phyloP scores from a whole-genome alignment of 1,140 invertebrate species.

The Zaprionus ghesquierei region DNA sequence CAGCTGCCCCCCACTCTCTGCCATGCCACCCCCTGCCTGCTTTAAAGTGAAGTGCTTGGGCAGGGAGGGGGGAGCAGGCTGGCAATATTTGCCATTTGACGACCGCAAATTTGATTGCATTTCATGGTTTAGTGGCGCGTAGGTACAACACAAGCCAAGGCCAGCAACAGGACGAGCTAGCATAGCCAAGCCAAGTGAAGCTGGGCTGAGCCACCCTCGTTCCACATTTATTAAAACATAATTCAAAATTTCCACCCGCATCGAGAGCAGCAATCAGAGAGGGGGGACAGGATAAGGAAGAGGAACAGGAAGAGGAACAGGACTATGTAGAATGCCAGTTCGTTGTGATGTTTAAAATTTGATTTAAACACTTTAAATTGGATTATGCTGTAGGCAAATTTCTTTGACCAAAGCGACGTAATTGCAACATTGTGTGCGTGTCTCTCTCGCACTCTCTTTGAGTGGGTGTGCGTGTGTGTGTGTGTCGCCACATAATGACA shows the following conservation, averaged over 20 bases:
- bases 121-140: slow-evolving; percentile 76
- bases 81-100: slow-evolving; percentile 80
- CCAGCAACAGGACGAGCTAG: slow-evolving; percentile 28
- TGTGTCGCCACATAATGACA: slow-evolving; percentile 62
- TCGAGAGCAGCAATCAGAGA: neutral
- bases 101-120: slow-evolving; percentile 82
- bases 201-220: slow-evolving; percentile 30
- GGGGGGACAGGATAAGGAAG: neutral
- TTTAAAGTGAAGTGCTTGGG: slow-evolving; percentile 54
- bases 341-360: slow-evolving; percentile 77
- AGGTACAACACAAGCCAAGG: slow-evolving; percentile 70
- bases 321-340: slow-evolving; percentile 57
- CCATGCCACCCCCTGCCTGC: neutral
- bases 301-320: slow-evolving; percentile 9
- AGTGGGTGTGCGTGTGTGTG: slow-evolving; percentile 9
- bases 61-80: slow-evolving; percentile 13
- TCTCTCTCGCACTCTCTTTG: neutral
- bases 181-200: too few species aligned
- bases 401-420: slow-evolving; percentile 65
- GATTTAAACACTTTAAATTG: slow-evolving; percentile 82
- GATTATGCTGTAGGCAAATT: slow-evolving; percentile 81
- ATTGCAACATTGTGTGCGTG: slow-evolving; percentile 75
- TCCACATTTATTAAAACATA: slow-evolving; percentile 80
- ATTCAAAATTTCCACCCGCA: slow-evolving; percentile 73
- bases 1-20: slow-evolving; percentile 27